Conservation (phyloP, 2,888 invertebrate species). For the Bhutanitis thaidina region DNA sequence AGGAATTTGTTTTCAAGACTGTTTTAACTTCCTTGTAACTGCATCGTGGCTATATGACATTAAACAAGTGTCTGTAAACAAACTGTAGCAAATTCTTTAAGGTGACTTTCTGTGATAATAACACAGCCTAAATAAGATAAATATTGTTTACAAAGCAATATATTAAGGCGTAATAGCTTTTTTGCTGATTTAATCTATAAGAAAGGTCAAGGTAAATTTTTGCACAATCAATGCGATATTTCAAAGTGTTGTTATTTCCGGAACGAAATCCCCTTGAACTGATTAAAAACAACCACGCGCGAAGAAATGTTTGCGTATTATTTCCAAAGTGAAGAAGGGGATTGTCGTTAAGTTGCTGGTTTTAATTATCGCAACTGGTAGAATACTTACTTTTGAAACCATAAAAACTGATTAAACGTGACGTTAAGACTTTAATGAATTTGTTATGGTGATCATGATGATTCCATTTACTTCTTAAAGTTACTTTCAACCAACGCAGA, state of each 20-base stretch:
- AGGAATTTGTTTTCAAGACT: neutral
- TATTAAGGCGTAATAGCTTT: constrained; percentile 13
- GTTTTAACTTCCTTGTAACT: constrained; percentile 7
- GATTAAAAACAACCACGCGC: constrained; percentile 5
- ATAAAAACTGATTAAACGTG: no score
- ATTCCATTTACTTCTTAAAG: no score
- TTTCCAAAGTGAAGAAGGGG: no score
- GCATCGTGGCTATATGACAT: neutral
- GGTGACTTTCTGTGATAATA: constrained; percentile 9
- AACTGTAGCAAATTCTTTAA: constrained; percentile 5
- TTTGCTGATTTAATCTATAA: constrained; percentile 13
- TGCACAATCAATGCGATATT: constrained; percentile 10
- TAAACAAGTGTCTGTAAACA: neutral
- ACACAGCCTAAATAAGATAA: constrained; percentile 10
- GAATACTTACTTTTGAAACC: no score
- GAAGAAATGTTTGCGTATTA: neutral
- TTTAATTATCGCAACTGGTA: no score
- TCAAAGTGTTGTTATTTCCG: constrained; percentile 17
- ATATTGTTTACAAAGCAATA: constrained; percentile 4
- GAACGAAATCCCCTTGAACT: constrained; percentile 19
- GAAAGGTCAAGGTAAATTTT: constrained; percentile 17
- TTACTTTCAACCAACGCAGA: no score
- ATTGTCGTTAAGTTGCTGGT: no score
- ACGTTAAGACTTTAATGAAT: no score
- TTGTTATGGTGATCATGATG: no score